phyloP scores from a whole-genome alignment of 2,797 vertebrate genomes.

The Gadopsis bispinosus region DNA sequence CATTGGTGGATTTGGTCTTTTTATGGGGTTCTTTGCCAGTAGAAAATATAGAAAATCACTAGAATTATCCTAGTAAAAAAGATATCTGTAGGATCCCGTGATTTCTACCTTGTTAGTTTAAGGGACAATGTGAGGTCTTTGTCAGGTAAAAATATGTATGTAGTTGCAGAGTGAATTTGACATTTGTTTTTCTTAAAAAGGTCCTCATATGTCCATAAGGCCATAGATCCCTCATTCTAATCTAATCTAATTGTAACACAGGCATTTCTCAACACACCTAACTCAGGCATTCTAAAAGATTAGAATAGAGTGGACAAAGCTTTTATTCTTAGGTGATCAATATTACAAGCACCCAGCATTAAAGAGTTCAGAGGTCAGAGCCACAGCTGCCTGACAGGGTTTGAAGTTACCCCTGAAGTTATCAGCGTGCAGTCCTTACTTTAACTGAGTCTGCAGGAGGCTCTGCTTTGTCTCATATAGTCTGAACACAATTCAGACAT shows the following conservation, averaged over 20 bases:
- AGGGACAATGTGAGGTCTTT: background rate
- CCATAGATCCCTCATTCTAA: background rate
- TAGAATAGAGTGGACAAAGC: background rate
- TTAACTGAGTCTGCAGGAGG: conserved; percentile 14
- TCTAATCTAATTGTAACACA: background rate
- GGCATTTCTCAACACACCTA: background rate
- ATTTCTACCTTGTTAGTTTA: background rate
- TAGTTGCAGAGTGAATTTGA: background rate
- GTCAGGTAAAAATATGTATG: background rate
- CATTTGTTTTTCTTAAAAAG: background rate
- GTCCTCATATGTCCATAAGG: background rate
- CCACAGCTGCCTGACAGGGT: conserved; percentile 14
- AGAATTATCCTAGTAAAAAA: background rate
- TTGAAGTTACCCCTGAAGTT: background rate
- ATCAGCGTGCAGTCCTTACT: background rate
- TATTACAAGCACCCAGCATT: conserved; percentile 15
- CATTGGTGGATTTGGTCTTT: background rate
- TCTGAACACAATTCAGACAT: conserved; percentile 9
- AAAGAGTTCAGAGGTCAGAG: conserved; percentile 31
- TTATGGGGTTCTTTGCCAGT: background rate
- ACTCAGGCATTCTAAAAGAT: background rate
- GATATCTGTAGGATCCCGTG: background rate
- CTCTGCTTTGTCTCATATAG: conserved; percentile 20
- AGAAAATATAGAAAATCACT: background rate
- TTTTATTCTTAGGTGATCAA: background rate